Evolutionary conservation across 1,140 invertebrate species (phyloP).

Genomic region (Brevipalpus yothersi): DNA sequence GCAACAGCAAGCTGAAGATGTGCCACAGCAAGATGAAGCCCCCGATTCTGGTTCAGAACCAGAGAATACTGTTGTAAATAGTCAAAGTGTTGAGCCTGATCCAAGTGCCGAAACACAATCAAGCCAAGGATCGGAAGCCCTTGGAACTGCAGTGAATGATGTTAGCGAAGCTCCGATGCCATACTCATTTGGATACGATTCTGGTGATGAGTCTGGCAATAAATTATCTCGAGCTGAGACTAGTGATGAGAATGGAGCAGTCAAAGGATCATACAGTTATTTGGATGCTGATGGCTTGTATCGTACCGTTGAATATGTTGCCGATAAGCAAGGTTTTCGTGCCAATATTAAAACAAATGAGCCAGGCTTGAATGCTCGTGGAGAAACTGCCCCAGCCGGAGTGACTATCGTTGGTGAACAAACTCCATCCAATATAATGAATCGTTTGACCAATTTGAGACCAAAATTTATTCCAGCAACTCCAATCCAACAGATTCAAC

Average conservation of each 20-base stretch:
- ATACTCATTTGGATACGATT: constrained; percentile 9
- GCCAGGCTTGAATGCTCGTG: neutral
- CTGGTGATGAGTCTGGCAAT: constrained; percentile 10
- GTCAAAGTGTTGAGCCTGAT: too few species aligned
- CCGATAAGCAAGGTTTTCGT: constrained; percentile 11
- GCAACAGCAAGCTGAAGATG: too few species aligned
- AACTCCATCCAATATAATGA: neutral
- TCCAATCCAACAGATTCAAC: too few species aligned
- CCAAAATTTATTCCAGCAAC: too few species aligned
- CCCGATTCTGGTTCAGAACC: too few species aligned
- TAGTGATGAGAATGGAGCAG: constrained; percentile 8
- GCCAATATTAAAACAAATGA: constrained; percentile 6
- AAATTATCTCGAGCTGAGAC: constrained; percentile 9
- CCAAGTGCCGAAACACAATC: too few species aligned
- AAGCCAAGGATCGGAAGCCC: too few species aligned
- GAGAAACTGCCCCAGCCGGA: neutral
- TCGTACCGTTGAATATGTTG: constrained; percentile 12
- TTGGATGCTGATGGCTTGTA: constrained; percentile 12
- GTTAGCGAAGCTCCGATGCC: constrained; percentile 2
- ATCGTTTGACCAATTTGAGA: too few species aligned
- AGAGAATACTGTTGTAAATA: too few species aligned
- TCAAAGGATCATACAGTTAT: constrained; percentile 14
- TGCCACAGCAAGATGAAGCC: too few species aligned
- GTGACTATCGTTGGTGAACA: neutral
- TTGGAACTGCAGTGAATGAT: neutral